Percentiles rank a stretch among this genome's conserved stretches.
Conservation (phyloP, 1,140 invertebrate species). For the Ericerus pela region DNA sequence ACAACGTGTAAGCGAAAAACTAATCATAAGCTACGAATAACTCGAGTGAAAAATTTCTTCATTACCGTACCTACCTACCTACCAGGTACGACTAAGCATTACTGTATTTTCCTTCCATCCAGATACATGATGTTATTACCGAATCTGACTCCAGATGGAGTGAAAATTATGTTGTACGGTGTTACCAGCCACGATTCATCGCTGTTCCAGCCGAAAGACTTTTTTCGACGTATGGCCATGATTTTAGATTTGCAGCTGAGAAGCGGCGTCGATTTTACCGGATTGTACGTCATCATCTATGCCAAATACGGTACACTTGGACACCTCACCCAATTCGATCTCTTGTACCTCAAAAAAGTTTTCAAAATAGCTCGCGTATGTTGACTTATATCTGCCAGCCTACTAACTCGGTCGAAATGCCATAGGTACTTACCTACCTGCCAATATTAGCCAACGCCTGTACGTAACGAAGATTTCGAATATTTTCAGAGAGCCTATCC, state of each 20-base stretch:
- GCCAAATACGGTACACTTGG: neutral
- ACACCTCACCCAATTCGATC: conserved; percentile 16
- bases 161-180: conserved; percentile 7
- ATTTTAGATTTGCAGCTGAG: conserved; percentile 15
- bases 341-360: conserved; percentile 15
- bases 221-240: conserved; percentile 15
- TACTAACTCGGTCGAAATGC: no score
- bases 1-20: conserved; percentile 17
- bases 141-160: conserved; percentile 15
- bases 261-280: conserved; percentile 15
- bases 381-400: no score
- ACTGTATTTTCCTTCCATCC: neutral
- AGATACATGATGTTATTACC: conserved; percentile 15
- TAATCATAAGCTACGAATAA: no score
- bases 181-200: neutral
- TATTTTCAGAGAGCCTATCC: conserved; percentile 43
- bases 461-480: neutral
- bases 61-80: no score
- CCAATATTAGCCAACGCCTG: no score
- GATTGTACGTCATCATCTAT: conserved; percentile 13
- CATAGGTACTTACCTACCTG: no score
- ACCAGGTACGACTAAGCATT: neutral
- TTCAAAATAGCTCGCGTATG: conserved; percentile 16
- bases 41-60: no score
- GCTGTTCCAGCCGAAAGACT: conserved; percentile 13